These are phyloP conservation scores for Drosophila acutilabella DNA, from an alignment of 2,888 invertebrate species.

Conservation along the genomic window DNA sequence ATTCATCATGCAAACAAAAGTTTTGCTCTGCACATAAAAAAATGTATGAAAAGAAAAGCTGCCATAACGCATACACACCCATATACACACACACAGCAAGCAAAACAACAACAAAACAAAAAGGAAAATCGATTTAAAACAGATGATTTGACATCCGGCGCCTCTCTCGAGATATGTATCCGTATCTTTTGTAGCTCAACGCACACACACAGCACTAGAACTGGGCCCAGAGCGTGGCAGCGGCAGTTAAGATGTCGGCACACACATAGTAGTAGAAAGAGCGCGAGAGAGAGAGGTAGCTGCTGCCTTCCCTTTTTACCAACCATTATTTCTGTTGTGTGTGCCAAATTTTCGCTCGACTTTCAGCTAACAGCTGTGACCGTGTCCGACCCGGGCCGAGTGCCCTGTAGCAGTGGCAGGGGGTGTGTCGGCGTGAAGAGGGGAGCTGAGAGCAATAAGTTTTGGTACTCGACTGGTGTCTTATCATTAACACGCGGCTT, in stretches of 20 bases:
- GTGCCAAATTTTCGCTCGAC: constrained; percentile 55
- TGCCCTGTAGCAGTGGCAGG: background rate
- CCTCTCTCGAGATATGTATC: constrained; percentile 32
- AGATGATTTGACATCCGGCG: constrained; percentile 73
- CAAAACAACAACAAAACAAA: constrained; percentile 54
- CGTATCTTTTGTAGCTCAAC: constrained; percentile 39
- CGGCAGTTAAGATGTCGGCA: constrained; percentile 49
- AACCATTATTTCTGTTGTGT: constrained; percentile 19
- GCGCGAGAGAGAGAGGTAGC: background rate
- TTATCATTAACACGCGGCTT: constrained; percentile 63
- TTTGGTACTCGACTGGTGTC: constrained; percentile 46
- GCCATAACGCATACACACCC: constrained; percentile 22
- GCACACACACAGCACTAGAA: constrained; percentile 20
- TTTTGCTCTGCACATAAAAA: constrained; percentile 26
- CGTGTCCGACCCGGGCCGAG: constrained; percentile 28
- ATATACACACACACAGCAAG: background rate
- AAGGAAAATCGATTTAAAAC: constrained; percentile 75
- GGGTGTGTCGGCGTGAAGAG: no score
- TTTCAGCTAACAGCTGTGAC: constrained; percentile 62
- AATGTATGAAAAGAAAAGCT: constrained; percentile 16
- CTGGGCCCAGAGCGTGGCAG: constrained; percentile 12
- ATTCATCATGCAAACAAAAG: constrained; percentile 51
- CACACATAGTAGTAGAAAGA: background rate
- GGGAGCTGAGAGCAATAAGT: no score
- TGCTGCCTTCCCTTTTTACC: constrained; percentile 2